Evolutionary conservation across 2,797 vertebrate genomes (phyloP), one percentile per base, ranked within the genome.

Genomic region (Manis pentadactyla): DNA sequence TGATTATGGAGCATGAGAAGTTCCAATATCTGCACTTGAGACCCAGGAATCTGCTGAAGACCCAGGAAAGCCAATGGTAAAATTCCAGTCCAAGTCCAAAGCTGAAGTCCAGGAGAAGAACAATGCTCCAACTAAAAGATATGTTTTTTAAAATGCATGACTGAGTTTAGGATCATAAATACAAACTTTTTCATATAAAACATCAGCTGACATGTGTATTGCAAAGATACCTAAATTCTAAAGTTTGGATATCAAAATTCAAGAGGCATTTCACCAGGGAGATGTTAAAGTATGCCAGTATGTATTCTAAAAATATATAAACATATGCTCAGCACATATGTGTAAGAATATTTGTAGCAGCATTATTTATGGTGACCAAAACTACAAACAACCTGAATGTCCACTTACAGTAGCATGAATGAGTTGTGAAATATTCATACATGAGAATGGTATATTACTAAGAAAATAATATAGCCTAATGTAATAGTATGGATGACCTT

Each of bases 141-240:
- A 46, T 46, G 46, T 95, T 39, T 15, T 81, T 85, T 92, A 74
- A 93, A 85, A 96, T 69, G 5, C 34, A 78, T 27, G 51, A 57
- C 10, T 57, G 34, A 49, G 27, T n/a, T 68, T 75, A 63, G 23
- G 6, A 46, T 46, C 29, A 75, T 46, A 42, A 89, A 39, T 86
- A 81, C 3, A 55, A 21, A 55, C 63, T 81, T 87, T 46, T 94
- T 71, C 10, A 63, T 19, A 55, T n/a, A 74, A 92, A 57, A 88
- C 6, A 53, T 85, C 23, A 96, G 25, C 59, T 55, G 42, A 49
- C 39, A 90, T 55, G 53, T 34, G 9, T 63, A 77, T 90, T 87
- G 17, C 75, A 92, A 84, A 86, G 51, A 81, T 14, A 92, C 15
- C 29, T 79, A 39, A 9, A 94, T 59, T 73, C 27, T 81, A 37